Conservation (phyloP, 2,888 invertebrate genomes). For the Agriotes lineatus region DNA sequence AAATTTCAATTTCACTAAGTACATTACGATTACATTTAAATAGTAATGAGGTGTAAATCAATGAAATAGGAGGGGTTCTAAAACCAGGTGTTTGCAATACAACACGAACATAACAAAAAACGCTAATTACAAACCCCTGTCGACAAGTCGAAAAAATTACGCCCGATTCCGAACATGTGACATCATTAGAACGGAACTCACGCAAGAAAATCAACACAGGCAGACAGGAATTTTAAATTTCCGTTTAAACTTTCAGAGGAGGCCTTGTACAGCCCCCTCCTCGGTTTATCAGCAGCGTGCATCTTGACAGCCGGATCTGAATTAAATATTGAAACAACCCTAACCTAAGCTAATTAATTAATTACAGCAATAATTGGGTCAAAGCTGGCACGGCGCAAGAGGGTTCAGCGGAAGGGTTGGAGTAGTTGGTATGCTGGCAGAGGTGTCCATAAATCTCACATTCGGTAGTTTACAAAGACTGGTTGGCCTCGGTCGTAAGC, state of each 20-base stretch:
- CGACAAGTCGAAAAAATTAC: too few species aligned
- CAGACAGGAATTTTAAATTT: slow-evolving; percentile 1
- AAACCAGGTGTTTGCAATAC: too few species aligned
- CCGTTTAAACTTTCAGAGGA: slow-evolving; percentile 2
- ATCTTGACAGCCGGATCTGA: slow-evolving; percentile 16
- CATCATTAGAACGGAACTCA: not conserved
- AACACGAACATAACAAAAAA: too few species aligned
- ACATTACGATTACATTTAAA: too few species aligned
- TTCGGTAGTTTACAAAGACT: slow-evolving; percentile 56
- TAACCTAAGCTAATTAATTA: slow-evolving; percentile 49
- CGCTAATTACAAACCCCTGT: too few species aligned
- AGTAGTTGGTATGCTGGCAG: slow-evolving; percentile 51
- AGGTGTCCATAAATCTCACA: slow-evolving; percentile 54
- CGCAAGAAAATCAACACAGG: not conserved
- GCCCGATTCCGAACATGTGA: not conserved
- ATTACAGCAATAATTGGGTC: slow-evolving; percentile 52
- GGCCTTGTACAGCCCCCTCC: not conserved
- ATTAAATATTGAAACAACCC: slow-evolving; percentile 34
- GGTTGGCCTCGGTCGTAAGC: slow-evolving; percentile 47
- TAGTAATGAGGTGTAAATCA: too few species aligned
- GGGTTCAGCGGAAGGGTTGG: slow-evolving; percentile 44
- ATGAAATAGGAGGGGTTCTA: too few species aligned
- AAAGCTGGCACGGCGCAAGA: slow-evolving; percentile 41
- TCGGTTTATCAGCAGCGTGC: slow-evolving; percentile 4
- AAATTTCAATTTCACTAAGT: too few species aligned